Conservation (phyloP, 2,797 vertebrate species). For the Sebastes minor region DNA sequence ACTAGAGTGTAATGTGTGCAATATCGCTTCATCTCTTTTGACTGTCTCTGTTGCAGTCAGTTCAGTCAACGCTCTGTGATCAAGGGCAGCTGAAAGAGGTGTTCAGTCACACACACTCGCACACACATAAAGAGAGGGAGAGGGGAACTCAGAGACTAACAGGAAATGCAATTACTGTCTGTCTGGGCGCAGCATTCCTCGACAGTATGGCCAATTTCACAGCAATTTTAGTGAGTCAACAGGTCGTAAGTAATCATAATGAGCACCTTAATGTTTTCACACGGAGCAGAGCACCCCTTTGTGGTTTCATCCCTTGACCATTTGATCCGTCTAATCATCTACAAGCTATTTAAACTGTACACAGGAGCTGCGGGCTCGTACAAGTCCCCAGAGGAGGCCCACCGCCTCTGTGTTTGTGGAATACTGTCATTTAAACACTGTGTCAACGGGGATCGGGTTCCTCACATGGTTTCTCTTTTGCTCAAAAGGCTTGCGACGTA, state of each 20-base stretch:
- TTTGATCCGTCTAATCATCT: conserved; percentile 77
- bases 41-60: conserved; percentile 24
- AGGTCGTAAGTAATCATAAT: conserved; percentile 80
- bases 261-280: conserved; percentile 77
- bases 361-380: conserved; percentile 62
- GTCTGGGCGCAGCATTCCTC: conserved; percentile 68
- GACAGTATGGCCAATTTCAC: conserved; percentile 76
- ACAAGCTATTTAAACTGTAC: conserved; percentile 75
- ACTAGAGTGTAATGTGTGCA: conserved; percentile 19
- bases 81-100: conserved; percentile 42
- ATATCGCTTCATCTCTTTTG: conserved; percentile 23
- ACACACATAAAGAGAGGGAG: neutral
- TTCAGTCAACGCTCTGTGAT: conserved; percentile 12
- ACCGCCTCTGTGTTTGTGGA: conserved; percentile 71
- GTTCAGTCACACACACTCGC: conserved; percentile 35
- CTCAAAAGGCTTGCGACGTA: conserved; percentile 43
- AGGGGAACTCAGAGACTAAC: conserved; percentile 64
- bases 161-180: conserved; percentile 83
- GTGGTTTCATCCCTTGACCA: conserved; percentile 74
- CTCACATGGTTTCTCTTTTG: conserved; percentile 46
- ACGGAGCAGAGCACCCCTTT: conserved; percentile 55
- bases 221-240: conserved; percentile 79
- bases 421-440: conserved; percentile 73
- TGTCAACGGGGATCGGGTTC: conserved; percentile 74
- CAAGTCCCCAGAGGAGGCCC: conserved; percentile 63